Percentiles rank a stretch among this genome's conserved stretches.
phyloP scores from a whole-genome alignment of 1,140 invertebrate species.

The Bombus terrestris region DNA sequence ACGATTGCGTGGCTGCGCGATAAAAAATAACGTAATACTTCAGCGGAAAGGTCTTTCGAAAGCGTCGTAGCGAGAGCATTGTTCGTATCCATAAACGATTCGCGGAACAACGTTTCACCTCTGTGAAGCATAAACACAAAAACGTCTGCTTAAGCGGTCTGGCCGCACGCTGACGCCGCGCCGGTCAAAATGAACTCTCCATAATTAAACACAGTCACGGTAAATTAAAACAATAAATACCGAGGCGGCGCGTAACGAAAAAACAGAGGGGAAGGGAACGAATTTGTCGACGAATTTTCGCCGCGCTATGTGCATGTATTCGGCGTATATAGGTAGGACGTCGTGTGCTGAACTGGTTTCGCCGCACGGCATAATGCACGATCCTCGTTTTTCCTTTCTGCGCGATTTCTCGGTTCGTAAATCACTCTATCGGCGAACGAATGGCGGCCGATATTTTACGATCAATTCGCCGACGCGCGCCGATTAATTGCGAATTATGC shows the following conservation, averaged over 20 bases:
- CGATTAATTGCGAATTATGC: conserved; percentile 45
- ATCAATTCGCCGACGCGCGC: conserved; percentile 21
- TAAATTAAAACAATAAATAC: conserved; percentile 81
- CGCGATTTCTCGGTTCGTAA: conserved; percentile 47
- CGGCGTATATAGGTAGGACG: neutral
- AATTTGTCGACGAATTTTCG: conserved; percentile 63
- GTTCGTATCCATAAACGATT: conserved; percentile 14
- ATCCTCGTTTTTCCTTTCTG: conserved; percentile 25
- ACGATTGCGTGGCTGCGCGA: too few relatives aligned
- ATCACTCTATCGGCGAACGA: conserved; percentile 37
- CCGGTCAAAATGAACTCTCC: conserved; percentile 77
- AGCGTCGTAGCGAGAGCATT: neutral
- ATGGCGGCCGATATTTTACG: conserved; percentile 34
- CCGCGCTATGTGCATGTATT: neutral
- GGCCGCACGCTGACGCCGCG: conserved; percentile 58
- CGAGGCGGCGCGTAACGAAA: conserved; percentile 49
- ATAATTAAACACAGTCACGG: conserved; percentile 78
- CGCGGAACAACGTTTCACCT: neutral
- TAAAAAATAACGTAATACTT: neutral
- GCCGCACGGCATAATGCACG: conserved; percentile 28
- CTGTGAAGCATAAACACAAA: conserved; percentile 25
- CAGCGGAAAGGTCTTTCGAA: neutral
- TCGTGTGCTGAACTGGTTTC: neutral
- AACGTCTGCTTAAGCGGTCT: conserved; percentile 55
- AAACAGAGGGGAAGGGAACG: conserved; percentile 22